Conservation (phyloP, 2,113 vertebrate genomes). For the Ceratotherium simum region DNA sequence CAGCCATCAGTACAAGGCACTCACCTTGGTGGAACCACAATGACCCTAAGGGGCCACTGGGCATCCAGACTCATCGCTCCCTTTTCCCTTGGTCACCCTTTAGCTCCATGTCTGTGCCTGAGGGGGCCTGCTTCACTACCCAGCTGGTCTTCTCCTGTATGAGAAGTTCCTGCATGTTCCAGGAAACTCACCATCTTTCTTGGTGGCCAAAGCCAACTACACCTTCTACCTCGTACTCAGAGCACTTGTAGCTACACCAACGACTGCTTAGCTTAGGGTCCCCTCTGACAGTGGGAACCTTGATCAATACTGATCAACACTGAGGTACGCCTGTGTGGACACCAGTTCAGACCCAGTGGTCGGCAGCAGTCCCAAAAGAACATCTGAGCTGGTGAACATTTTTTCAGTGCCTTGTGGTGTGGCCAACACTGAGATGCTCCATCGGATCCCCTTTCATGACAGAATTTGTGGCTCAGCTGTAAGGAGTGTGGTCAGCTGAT, state of each 20-base stretch:
- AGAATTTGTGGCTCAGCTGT: no score
- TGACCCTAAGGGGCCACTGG: not conserved
- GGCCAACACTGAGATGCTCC: fast-evolving
- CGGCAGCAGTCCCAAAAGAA: no score
- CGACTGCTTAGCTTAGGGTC: fast-evolving
- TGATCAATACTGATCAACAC: fast-evolving
- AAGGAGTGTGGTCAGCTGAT: not conserved
- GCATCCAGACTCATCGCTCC: not conserved
- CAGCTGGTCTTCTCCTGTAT: no score
- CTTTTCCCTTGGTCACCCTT: not conserved
- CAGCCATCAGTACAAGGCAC: not conserved
- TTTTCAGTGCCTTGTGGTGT: fast-evolving
- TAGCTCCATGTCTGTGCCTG: not conserved
- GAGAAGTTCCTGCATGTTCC: fast-evolving
- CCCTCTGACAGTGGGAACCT: not conserved
- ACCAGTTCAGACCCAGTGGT: not conserved
- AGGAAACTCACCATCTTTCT: fast-evolving
- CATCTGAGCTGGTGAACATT: not conserved
- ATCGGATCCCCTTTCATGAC: not conserved
- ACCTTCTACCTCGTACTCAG: not conserved
- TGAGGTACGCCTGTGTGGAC: not conserved
- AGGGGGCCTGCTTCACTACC: not conserved
- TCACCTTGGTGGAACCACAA: not conserved
- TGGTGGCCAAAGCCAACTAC: not conserved
- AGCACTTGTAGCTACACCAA: not conserved